These are phyloP conservation scores for Pegea sp. DNA, from an alignment of 23 tunicate genomes.

Conservation along the genomic window DNA sequence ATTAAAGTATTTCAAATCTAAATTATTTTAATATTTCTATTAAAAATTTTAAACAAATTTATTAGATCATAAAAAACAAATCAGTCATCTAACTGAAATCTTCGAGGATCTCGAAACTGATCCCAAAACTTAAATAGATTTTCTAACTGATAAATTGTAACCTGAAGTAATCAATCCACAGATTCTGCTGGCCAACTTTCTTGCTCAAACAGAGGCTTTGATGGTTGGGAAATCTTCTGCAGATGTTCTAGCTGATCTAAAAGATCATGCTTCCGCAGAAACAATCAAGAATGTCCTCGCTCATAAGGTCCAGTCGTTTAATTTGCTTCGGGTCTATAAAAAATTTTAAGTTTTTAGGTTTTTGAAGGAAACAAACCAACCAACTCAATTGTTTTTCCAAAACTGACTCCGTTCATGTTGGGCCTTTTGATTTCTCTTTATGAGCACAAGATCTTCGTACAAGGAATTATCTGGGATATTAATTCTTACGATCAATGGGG, in stretches of 20 bases:
- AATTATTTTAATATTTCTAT: too few species aligned
- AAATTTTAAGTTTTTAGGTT: constrained; percentile 11
- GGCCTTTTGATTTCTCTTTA: constrained; percentile 76
- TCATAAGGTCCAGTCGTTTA: constrained; percentile 57
- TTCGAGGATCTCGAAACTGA: too few species aligned
- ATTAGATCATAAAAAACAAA: too few species aligned
- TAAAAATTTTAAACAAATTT: too few species aligned
- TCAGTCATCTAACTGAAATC: too few species aligned
- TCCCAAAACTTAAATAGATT: too few species aligned
- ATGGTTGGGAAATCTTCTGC: constrained; percentile 87
- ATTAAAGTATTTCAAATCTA: too few species aligned
- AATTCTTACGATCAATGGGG: constrained; percentile 98
- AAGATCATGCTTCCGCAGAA: too few species aligned
- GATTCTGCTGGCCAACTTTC: constrained; percentile 90
- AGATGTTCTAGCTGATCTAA: constrained; percentile 53
- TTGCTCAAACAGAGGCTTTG: constrained; percentile 98
- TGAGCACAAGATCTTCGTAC: constrained; percentile 95
- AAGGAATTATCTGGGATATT: constrained; percentile 96
- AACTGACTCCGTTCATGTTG: constrained; percentile 82
- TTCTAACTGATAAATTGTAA: too few species aligned
- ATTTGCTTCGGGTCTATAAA: background rate
- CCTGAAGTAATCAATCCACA: too few species aligned
- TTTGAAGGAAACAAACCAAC: constrained; percentile 88
- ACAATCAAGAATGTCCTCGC: constrained; percentile 63
- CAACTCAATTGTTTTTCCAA: constrained; percentile 79